These are phyloP conservation scores for Rhabdornis inornatus DNA, from an alignment of 2,113 vertebrate genomes.

Conservation along the genomic window DNA sequence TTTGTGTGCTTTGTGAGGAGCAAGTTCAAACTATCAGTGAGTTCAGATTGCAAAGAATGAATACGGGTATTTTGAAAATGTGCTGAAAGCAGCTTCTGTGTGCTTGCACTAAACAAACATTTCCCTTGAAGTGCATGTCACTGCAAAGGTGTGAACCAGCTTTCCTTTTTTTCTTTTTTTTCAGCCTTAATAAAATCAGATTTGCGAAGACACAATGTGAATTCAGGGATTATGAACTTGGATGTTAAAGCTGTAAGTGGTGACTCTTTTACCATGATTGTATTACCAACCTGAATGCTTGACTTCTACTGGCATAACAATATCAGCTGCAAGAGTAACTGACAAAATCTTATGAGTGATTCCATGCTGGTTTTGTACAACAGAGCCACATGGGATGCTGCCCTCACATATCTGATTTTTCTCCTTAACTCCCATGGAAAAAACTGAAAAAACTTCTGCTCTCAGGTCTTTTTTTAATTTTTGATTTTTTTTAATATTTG, in stretches of 20 bases:
- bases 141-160: not conserved
- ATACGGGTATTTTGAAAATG: not conserved
- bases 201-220: constrained; percentile 87
- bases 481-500: not conserved
- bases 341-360: not conserved
- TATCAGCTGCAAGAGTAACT: not conserved
- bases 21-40: not conserved
- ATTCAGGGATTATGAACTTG: constrained; percentile 69
- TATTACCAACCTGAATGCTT: not conserved
- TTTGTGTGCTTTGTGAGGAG: not conserved
- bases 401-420: not conserved
- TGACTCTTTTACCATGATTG: not conserved
- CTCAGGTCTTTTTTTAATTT: not conserved
- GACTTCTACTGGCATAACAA: not conserved
- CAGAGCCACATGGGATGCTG: not conserved
- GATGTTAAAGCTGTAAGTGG: constrained; percentile 78
- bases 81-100: not conserved
- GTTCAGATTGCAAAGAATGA: not conserved
- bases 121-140: not conserved
- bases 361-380: not conserved
- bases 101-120: not conserved
- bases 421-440: not conserved
- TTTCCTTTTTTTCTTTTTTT: not conserved
- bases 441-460: not conserved
- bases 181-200: constrained; percentile 93